These are phyloP conservation scores for Heliconius ethilla DNA, from an alignment of 2,888 invertebrate species.

Conservation along the genomic window DNA sequence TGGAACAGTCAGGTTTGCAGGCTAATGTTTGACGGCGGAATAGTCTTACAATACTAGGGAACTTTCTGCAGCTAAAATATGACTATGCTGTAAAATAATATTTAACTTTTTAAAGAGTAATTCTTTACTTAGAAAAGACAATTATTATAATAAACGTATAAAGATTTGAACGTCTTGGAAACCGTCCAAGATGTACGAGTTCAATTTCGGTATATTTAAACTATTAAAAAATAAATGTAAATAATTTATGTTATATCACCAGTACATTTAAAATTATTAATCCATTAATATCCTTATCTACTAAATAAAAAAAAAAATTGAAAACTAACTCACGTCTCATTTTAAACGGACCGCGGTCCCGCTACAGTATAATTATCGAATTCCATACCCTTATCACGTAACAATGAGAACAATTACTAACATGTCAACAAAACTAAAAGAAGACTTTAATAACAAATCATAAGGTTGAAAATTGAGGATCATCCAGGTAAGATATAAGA, in stretches of 20 bases:
- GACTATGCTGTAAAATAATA: neutral
- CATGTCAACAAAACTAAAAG: conserved; percentile 14
- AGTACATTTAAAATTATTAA: neutral
- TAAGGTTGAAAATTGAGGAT: conserved; percentile 51
- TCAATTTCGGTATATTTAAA: too few relatives aligned
- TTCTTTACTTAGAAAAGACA: too few relatives aligned
- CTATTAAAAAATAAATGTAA: neutral
- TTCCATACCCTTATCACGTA: conserved; percentile 65
- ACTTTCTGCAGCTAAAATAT: neutral
- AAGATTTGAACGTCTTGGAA: too few relatives aligned
- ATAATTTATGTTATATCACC: neutral
- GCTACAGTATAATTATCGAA: conserved; percentile 53
- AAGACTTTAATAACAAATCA: conserved; percentile 42
- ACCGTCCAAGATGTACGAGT: too few relatives aligned
- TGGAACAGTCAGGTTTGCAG: conserved; percentile 8
- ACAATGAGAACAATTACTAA: conserved; percentile 43
- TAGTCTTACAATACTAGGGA: neutral
- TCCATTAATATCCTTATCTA: neutral
- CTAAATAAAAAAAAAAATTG: conserved; percentile 18
- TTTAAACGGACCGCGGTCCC: conserved; percentile 47
- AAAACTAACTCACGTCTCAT: conserved; percentile 37
- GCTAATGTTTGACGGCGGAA: neutral
- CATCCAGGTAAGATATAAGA: conserved; percentile 34
- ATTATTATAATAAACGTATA: too few relatives aligned
- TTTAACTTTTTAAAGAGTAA: too few relatives aligned